Evolutionary conservation across 1,140 invertebrate species (phyloP), one percentile per base, ranked within the genome.

Genomic region (Drosophila trapezifrons): DNA sequence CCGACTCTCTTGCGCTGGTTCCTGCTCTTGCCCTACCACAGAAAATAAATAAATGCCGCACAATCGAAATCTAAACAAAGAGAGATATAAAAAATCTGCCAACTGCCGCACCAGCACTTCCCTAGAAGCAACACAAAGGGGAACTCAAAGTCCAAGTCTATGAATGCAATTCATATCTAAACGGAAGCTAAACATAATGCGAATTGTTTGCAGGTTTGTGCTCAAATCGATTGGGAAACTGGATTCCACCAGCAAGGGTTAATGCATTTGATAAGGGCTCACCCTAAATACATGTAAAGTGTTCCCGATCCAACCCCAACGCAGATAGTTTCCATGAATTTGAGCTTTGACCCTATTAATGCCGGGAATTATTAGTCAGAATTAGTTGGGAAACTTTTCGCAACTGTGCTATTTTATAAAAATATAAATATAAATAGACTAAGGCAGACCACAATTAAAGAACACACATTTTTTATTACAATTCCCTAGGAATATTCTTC

Each of bases 51-150:
- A 76, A 76, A 76, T 76, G 73, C 60, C 72, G 43, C 73, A 46
- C 73, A 76, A 76, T 76, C 72, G 73, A 76, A 76, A 76, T 76
- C 73, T 76, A 76, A 76, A 76, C 60, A 73, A 73, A 72, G 67
- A 54, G 67, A 76, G 62, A 76, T 76, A 71, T 71, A 71, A 70
- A 71, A 75, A 76, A 76, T 72, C 67, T 73, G 70, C 60, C 67
- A 76, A 58, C 72, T 66, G 60, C 32, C 46, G 40, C 60, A 66
- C 40, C 72, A 76, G 46, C 46, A 75, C 60, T 76, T 76, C 73
- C 60, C 35, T 37, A 32, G 32, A 65, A 75, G 32, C 60, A 27
- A 65, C 13, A 70, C 32, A 71, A 52, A 58, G 42, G 27, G 43
- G 69, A 56, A 45, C 46, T 22, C 73, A 76, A 76, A 76, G 60